phyloP scores from a whole-genome alignment of 30 jellyfish, hydroid and myxozoan species.

The Catostylus mosaicus region DNA sequence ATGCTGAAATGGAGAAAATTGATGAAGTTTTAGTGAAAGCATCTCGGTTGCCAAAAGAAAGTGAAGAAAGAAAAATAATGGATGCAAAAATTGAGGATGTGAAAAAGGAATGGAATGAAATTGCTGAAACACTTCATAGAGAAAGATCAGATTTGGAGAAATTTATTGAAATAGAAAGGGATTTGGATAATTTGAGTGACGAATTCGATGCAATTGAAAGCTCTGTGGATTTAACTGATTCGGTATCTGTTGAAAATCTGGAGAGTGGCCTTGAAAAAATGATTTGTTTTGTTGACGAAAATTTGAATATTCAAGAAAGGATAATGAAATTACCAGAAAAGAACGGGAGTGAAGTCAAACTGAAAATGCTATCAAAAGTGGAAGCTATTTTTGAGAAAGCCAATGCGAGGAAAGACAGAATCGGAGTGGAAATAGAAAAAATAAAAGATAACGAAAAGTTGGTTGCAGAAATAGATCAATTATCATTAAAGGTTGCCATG shows the following conservation, averaged over 20 bases:
- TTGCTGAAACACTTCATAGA: slow-evolving; percentile 25
- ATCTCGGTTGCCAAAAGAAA: slow-evolving; percentile 9
- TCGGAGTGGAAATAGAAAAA: slow-evolving; percentile 8
- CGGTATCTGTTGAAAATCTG: neutral
- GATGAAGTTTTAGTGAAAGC: slow-evolving; percentile 24
- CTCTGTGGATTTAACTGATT: neutral
- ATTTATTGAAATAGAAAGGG: slow-evolving; percentile 23
- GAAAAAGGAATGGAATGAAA: slow-evolving; percentile 26
- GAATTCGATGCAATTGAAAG: slow-evolving; percentile 25
- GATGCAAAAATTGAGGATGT: slow-evolving; percentile 33
- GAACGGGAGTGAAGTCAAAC: neutral
- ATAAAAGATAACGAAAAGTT: neutral
- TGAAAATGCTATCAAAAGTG: slow-evolving; percentile 22
- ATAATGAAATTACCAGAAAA: slow-evolving; percentile 22
- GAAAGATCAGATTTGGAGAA: slow-evolving; percentile 53
- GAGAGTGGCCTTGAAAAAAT: slow-evolving; percentile 14
- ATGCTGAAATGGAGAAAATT: slow-evolving; percentile 47
- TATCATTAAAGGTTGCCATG: slow-evolving; percentile 28
- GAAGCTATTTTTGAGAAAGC: slow-evolving; percentile 23
- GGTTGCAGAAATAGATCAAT: slow-evolving; percentile 28
- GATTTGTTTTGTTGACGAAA: slow-evolving; percentile 6
- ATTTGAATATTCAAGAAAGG: slow-evolving; percentile 13
- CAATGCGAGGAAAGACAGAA: neutral
- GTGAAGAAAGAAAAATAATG: slow-evolving; percentile 18
- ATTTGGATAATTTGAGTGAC: slow-evolving; percentile 7